Evolutionary conservation across 2,888 invertebrate genomes (phyloP).

Genomic region (Agrochola lota): DNA sequence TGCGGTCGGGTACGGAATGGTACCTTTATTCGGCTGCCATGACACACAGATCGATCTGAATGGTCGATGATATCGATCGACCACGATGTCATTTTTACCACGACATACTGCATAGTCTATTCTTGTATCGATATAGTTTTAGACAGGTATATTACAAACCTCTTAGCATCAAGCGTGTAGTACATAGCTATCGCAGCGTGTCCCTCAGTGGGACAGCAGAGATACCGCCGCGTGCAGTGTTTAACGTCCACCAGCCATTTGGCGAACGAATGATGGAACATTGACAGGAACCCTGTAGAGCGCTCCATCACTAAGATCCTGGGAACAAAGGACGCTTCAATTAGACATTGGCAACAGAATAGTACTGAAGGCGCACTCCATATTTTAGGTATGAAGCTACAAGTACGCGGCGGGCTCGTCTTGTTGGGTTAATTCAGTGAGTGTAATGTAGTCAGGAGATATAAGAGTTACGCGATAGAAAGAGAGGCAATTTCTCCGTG

Average conservation of each 20-base stretch:
- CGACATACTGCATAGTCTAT: background rate
- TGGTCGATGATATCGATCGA: background rate
- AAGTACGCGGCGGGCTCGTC: too few relatives aligned
- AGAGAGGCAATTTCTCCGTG: too few relatives aligned
- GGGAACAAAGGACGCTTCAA: slow-evolving; percentile 1
- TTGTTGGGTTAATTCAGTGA: too few relatives aligned
- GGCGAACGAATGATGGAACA: slow-evolving; percentile 98
- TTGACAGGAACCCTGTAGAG: slow-evolving; percentile 91
- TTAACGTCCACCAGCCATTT: slow-evolving; percentile 99
- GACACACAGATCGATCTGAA: background rate
- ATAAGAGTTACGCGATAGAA: too few relatives aligned
- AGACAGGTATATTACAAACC: slow-evolving; percentile 66
- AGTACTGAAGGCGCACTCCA: too few relatives aligned
- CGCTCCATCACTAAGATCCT: slow-evolving; percentile 90
- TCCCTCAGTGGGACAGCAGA: slow-evolving; percentile 96
- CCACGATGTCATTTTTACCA: background rate
- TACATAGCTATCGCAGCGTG: slow-evolving; percentile 97
- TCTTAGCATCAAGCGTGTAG: slow-evolving; percentile 93
- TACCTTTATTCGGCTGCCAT: background rate
- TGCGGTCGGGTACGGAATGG: too few relatives aligned
- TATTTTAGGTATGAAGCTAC: too few relatives aligned
- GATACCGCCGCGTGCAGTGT: slow-evolving; percentile 98
- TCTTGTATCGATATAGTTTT: background rate
- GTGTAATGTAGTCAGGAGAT: too few relatives aligned
- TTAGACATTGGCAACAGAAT: background rate